These are phyloP conservation scores for Calcarius lapponicus DNA, from an alignment of 2,797 vertebrate species.

Conservation along the genomic window DNA sequence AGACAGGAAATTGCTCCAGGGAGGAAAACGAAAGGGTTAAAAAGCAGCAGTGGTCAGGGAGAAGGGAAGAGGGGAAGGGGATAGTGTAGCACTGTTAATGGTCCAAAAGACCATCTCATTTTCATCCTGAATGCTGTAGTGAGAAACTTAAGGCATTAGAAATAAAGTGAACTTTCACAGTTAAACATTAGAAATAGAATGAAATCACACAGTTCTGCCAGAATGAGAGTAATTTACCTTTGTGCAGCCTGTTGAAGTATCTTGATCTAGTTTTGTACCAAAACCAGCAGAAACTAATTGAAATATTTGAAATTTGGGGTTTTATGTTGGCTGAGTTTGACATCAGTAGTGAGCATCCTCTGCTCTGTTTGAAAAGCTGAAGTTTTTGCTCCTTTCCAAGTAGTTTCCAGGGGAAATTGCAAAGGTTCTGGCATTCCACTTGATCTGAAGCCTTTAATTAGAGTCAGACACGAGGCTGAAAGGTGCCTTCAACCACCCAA, in stretches of 20 bases:
- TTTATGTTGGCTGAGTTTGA: background rate
- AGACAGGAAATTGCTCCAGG: background rate
- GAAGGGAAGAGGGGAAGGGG: background rate
- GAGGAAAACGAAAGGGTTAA: background rate
- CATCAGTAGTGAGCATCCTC: background rate
- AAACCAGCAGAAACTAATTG: background rate
- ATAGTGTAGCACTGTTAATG: background rate
- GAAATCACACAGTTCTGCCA: background rate
- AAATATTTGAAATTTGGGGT: background rate
- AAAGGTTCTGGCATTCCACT: background rate
- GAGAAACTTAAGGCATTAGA: background rate
- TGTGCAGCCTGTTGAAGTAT: background rate
- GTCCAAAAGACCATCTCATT: background rate
- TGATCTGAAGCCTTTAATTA: background rate
- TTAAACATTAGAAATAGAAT: background rate
- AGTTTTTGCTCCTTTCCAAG: background rate
- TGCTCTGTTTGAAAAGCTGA: background rate
- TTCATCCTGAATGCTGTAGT: background rate
- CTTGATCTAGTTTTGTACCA: background rate
- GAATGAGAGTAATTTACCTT: background rate
- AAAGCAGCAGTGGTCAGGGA: background rate
- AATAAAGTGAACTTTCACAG: background rate
- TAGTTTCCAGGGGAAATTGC: background rate
- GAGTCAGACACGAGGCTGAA: background rate
- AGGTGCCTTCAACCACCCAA: background rate